Evolutionary conservation across 2,888 invertebrate genomes (phyloP).

Genomic region (Troilus luridus): DNA sequence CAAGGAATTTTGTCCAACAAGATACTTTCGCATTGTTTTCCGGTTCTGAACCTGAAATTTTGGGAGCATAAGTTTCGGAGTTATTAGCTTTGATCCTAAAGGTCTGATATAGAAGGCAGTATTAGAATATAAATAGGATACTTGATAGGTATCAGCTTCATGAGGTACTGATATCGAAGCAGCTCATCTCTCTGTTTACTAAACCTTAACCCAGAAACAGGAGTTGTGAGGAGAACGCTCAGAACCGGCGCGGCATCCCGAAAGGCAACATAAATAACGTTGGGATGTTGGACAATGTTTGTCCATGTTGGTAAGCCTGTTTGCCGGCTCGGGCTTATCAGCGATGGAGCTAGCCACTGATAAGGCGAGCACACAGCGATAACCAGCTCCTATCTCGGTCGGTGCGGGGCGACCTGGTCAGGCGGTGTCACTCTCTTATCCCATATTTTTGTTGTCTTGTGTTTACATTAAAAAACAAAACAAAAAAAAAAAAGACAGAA

Average conservation of each 20-base stretch:
- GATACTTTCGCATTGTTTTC: too few relatives aligned
- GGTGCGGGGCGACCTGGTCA: not conserved
- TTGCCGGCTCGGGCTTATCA: slow-evolving; percentile 31
- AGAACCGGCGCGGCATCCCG: not conserved
- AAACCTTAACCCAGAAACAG: not conserved
- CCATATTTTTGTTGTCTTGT: not conserved
- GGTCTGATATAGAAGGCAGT: not conserved
- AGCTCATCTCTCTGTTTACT: not conserved
- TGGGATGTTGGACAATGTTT: slow-evolving; percentile 43
- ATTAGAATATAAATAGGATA: not conserved
- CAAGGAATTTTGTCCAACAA: too few relatives aligned
- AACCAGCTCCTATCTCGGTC: not conserved
- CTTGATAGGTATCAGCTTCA: not conserved
- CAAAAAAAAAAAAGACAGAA: not conserved
- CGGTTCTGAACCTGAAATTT: too few relatives aligned
- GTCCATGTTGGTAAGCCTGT: slow-evolving; percentile 36
- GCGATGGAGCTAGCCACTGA: slow-evolving; percentile 8
- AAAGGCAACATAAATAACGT: slow-evolving; percentile 49
- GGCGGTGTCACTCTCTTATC: slow-evolving; percentile 18
- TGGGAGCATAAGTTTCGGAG: too few relatives aligned
- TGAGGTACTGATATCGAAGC: not conserved
- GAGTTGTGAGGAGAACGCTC: not conserved
- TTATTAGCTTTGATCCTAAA: too few relatives aligned
- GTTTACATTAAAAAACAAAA: not conserved
- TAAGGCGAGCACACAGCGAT: slow-evolving; percentile 34